Evolutionary conservation across 2,888 invertebrate genomes (phyloP).

Genomic region (Lepeophtheirus nordmannii): DNA sequence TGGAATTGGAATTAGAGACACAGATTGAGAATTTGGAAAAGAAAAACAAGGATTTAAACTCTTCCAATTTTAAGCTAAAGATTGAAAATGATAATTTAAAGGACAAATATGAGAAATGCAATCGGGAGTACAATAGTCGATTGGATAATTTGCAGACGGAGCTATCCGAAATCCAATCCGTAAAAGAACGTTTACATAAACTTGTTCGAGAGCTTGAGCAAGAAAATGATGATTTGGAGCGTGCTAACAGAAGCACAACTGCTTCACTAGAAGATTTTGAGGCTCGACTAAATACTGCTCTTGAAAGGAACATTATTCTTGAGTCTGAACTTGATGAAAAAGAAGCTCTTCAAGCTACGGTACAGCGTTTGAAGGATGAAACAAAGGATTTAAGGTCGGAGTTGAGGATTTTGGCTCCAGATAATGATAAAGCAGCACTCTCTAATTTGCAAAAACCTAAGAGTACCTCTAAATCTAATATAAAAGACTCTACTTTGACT

Average conservation of each 20-base stretch:
- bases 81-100: slow-evolving; percentile 62
- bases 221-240: slow-evolving; percentile 91
- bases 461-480: slow-evolving; percentile 20
- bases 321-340: slow-evolving; percentile 95
- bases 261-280: slow-evolving; percentile 87
- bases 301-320: slow-evolving; percentile 87
- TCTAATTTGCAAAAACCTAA: slow-evolving; percentile 26
- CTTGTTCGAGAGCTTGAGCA: slow-evolving; percentile 88
- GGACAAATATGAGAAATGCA: slow-evolving; percentile 31
- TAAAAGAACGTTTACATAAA: slow-evolving; percentile 47
- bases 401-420: slow-evolving; percentile 32
- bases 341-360: slow-evolving; percentile 65
- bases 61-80: slow-evolving; percentile 57
- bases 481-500: slow-evolving; percentile 36
- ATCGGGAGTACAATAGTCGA: slow-evolving; percentile 11
- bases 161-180: slow-evolving; percentile 37
- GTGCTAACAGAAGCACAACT: slow-evolving; percentile 54
- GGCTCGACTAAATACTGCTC: slow-evolving; percentile 71
- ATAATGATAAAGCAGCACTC: slow-evolving; percentile 36
- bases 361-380: slow-evolving; percentile 91
- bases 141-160: slow-evolving; percentile 39
- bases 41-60: slow-evolving; percentile 64
- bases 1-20: slow-evolving; percentile 85
- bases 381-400: slow-evolving; percentile 55
- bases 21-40: slow-evolving; percentile 77